Conservation (phyloP, 2,888 invertebrate species). For the Agonopterix alstromeriana region DNA sequence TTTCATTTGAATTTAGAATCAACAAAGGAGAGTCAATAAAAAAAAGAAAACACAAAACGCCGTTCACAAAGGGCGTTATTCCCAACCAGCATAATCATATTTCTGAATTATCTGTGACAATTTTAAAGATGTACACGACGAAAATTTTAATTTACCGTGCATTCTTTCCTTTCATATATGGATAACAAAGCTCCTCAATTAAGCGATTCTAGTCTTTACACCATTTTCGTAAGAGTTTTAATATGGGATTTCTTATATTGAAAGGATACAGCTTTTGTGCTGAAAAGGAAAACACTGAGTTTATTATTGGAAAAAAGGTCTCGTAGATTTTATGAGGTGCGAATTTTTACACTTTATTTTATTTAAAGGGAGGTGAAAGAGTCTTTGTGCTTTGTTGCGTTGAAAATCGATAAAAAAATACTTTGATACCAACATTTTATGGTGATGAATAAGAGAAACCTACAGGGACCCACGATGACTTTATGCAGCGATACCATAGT, state of each 20-base stretch:
- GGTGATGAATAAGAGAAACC: too few species aligned
- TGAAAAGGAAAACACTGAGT: neutral
- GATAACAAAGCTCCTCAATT: neutral
- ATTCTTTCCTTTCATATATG: neutral
- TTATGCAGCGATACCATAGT: too few species aligned
- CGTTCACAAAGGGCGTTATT: neutral
- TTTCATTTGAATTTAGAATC: neutral
- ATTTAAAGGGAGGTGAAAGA: constrained; percentile 28
- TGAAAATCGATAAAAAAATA: too few species aligned
- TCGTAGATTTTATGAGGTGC: neutral
- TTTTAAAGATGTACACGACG: neutral
- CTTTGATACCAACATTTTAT: too few species aligned
- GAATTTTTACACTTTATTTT: constrained; percentile 20
- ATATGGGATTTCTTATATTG: too few species aligned
- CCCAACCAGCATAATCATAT: neutral
- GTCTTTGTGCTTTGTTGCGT: constrained; percentile 1
- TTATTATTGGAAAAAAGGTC: neutral
- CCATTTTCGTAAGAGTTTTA: too few species aligned
- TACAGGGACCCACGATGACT: too few species aligned
- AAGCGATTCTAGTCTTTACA: too few species aligned
- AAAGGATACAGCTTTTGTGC: neutral
- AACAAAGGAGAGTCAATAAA: neutral
- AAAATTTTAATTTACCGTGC: neutral
- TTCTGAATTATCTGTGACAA: constrained; percentile 2
- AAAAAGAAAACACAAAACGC: neutral